These are phyloP conservation scores for human DNA, from an alignment of 2,113 vertebrate genomes.

Conservation along the genomic window DNA sequence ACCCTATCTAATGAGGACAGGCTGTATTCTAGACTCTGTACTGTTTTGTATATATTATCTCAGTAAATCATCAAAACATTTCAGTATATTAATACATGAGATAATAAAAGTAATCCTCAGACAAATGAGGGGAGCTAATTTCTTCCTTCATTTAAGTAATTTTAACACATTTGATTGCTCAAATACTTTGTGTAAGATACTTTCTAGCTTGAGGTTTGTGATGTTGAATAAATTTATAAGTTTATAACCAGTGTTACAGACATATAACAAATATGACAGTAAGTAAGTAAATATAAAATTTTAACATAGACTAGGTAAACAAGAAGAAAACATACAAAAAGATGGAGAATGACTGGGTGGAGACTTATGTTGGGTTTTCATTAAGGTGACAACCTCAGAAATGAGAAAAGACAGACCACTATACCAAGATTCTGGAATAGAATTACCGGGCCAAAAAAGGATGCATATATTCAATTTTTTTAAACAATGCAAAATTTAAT, in stretches of 20 bases:
- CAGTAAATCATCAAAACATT: neutral
- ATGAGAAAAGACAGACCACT: neutral
- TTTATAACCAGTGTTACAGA: neutral
- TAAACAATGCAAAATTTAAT: neutral
- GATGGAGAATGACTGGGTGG: neutral
- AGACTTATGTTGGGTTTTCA: neutral
- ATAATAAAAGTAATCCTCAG: neutral
- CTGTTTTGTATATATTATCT: neutral
- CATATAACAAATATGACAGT: neutral
- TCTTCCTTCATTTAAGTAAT: neutral
- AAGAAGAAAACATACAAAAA: neutral
- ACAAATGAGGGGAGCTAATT: neutral
- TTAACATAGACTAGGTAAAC: neutral
- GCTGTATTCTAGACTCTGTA: neutral
- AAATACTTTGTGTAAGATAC: neutral
- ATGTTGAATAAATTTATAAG: neutral
- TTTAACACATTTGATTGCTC: neutral
- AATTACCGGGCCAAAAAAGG: neutral
- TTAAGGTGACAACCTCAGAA: neutral
- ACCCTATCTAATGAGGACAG: too few species aligned
- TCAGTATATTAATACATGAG: neutral
- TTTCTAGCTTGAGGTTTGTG: neutral
- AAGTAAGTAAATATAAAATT: neutral
- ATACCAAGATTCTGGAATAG: neutral
- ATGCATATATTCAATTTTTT: neutral